Percentiles rank a stretch among this genome's conserved stretches.
Conservation (phyloP, 2,888 invertebrate species). For the Lycaena phlaeas region DNA sequence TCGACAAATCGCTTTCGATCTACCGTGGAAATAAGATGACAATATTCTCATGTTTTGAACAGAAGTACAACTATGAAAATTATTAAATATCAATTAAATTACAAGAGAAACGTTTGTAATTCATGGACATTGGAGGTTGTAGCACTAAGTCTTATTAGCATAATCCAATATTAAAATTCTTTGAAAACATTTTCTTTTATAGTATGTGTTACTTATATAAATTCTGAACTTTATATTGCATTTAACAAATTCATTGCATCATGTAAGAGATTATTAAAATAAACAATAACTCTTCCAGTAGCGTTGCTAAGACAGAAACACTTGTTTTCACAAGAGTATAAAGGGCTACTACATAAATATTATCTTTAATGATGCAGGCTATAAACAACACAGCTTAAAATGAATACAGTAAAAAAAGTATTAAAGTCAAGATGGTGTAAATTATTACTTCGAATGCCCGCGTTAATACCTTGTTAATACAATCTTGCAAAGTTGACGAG, state of each 20-base stretch:
- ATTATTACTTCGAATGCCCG: background rate
- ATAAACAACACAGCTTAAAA: background rate
- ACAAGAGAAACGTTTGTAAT: too few species aligned
- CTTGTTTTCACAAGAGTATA: background rate
- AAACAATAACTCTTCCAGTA: too few species aligned
- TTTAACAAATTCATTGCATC: too few species aligned
- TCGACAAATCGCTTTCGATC: slow-evolving; percentile 4
- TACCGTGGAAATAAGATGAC: slow-evolving; percentile 6
- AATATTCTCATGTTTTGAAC: background rate
- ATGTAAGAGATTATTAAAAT: too few species aligned
- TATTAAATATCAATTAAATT: background rate
- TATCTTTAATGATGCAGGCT: background rate
- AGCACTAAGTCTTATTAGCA: too few species aligned
- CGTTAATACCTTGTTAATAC: background rate
- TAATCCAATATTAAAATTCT: too few species aligned
- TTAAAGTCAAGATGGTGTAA: background rate
- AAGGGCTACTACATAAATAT: background rate
- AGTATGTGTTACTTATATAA: too few species aligned
- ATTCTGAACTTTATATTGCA: too few species aligned
- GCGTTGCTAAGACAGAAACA: background rate
- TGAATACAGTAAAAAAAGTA: background rate
- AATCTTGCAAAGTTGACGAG: background rate
- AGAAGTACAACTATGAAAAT: background rate
- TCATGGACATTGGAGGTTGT: too few species aligned
- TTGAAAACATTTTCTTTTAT: too few species aligned